Percentiles rank a stretch among this genome's conserved stretches.
phyloP scores from a whole-genome alignment of 2,113 vertebrate species.

The Erythrocercus mccallii region DNA sequence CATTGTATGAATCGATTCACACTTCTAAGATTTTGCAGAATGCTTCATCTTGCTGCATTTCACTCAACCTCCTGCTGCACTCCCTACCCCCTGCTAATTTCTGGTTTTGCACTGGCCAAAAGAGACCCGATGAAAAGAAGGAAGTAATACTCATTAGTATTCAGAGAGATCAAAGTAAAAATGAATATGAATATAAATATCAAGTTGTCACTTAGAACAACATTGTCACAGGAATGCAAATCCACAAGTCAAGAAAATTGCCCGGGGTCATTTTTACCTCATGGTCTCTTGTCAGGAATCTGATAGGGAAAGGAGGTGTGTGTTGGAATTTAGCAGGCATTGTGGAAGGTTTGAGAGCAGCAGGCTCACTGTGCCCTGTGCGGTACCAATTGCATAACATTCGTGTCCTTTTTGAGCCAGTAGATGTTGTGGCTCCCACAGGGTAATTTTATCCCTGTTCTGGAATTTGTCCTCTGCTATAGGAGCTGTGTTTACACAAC shows the following conservation, averaged over 20 bases:
- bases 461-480: background rate
- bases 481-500: background rate
- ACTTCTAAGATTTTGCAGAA: background rate
- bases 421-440: background rate
- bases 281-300: background rate
- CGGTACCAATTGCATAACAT: background rate
- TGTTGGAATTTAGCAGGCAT: background rate
- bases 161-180: background rate
- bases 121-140: background rate
- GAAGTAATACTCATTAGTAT: background rate
- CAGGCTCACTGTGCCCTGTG: background rate
- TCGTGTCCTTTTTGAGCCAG: background rate
- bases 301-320: background rate
- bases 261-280: background rate
- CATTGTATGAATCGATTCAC: background rate
- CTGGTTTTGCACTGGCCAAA: background rate
- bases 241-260: background rate
- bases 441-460: background rate
- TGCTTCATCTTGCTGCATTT: background rate
- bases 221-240: background rate
- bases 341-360: background rate
- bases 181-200: fast-evolving
- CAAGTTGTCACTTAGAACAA: background rate
- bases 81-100: background rate
- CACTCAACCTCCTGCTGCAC: background rate